phyloP scores from a whole-genome alignment of 2,888 invertebrate genomes.

The Crematogaster levior region DNA sequence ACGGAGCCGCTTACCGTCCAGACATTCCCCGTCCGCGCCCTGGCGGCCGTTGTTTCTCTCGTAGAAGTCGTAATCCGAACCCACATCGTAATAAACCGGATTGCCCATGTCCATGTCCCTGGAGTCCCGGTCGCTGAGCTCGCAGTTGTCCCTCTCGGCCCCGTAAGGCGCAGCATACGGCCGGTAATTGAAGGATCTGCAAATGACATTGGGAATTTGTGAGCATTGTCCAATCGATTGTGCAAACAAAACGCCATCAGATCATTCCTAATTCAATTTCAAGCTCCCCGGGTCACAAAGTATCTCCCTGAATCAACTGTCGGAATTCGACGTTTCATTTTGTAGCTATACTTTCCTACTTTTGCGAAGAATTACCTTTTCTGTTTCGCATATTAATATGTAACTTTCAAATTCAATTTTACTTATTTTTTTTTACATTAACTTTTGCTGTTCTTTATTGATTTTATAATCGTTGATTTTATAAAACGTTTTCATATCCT shows the following conservation, averaged over 20 bases:
- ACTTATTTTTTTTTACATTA: not conserved
- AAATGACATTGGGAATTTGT: conserved; percentile 79
- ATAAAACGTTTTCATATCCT: not conserved
- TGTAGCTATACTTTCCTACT: not conserved
- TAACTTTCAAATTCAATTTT: not conserved
- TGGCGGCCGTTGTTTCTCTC: conserved; percentile 92
- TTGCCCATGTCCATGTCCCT: conserved; percentile 94
- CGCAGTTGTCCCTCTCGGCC: conserved; percentile 93
- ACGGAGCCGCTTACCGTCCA: conserved; percentile 90
- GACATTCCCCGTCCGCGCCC: conserved; percentile 91
- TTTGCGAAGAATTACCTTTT: not conserved
- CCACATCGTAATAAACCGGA: conserved; percentile 93
- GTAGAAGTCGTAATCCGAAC: conserved; percentile 94
- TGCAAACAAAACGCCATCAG: conserved; percentile 27
- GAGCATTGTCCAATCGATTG: conserved; percentile 42
- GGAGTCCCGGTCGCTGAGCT: conserved; percentile 94
- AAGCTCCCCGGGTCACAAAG: not conserved
- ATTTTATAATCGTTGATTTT: not conserved
- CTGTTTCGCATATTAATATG: not conserved
- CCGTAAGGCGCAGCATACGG: conserved; percentile 88
- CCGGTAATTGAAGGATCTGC: conserved; percentile 95
- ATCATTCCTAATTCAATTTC: conserved; percentile 44
- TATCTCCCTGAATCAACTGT: not conserved
- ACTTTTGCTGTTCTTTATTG: not conserved
- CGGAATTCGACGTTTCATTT: not conserved